Conservation (phyloP, 2,888 invertebrate species). For the Brachypterus glaber region DNA sequence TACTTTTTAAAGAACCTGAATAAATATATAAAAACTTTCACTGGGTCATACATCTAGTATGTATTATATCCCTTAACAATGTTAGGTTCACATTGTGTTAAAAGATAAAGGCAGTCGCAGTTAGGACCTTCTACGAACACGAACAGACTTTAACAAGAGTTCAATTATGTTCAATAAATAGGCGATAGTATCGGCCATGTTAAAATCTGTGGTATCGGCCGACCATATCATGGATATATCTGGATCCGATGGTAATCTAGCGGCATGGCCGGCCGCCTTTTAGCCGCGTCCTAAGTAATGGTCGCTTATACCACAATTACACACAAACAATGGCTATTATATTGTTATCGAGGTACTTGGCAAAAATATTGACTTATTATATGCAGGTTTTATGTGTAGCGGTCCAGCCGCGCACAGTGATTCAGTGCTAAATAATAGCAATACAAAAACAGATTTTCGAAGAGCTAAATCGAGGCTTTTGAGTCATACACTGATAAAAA, state of each 20-base stretch:
- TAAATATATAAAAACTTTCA: too few relatives aligned
- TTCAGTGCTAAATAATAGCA: too few relatives aligned
- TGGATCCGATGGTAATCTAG: slow-evolving; percentile 25
- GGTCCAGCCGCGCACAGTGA: too few relatives aligned
- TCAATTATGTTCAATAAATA: slow-evolving; percentile 40
- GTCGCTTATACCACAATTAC: slow-evolving; percentile 40
- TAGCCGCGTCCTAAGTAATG: slow-evolving; percentile 32
- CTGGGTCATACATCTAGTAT: too few relatives aligned
- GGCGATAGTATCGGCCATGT: slow-evolving; percentile 33
- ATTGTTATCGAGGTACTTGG: slow-evolving; percentile 40
- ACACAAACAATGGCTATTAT: slow-evolving; percentile 41
- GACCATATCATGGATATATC: slow-evolving; percentile 33
- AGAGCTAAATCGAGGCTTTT: too few relatives aligned
- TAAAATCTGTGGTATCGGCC: slow-evolving; percentile 30
- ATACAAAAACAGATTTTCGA: too few relatives aligned
- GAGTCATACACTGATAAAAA: too few relatives aligned
- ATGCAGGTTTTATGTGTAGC: slow-evolving; percentile 31
- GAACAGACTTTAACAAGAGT: slow-evolving; percentile 34
- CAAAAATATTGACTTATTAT: slow-evolving; percentile 42
- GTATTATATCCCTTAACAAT: too few relatives aligned
- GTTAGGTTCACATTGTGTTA: too few relatives aligned
- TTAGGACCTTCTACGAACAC: too few relatives aligned
- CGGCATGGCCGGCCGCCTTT: slow-evolving; percentile 19
- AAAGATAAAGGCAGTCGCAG: too few relatives aligned
- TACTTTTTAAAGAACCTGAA: too few relatives aligned